phyloP scores from a whole-genome alignment of 30 jellyfish, hydroid and myxozoan genomes.

The Euphysa ruthae region DNA sequence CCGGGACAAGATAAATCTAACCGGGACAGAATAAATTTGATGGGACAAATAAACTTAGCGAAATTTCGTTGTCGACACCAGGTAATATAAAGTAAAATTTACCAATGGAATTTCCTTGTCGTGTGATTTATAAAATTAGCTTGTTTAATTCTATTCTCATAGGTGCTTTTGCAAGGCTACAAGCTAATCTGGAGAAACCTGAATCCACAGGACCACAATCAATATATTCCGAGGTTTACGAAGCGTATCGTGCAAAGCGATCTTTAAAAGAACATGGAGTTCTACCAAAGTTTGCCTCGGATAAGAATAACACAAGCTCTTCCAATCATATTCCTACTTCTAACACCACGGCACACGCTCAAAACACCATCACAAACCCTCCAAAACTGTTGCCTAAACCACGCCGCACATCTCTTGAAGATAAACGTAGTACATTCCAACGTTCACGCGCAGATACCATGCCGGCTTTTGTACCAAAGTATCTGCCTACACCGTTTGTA shows the following conservation, averaged over 20 bases:
- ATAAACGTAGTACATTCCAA: constrained; percentile 17
- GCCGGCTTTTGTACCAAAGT: too few species aligned
- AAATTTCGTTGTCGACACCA: too few species aligned
- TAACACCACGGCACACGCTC: background rate
- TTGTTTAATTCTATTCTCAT: background rate
- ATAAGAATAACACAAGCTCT: constrained; percentile 1
- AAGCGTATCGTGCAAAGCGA: constrained; percentile 16
- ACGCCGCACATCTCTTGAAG: constrained; percentile 11
- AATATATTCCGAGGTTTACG: constrained; percentile 7
- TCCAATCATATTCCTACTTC: constrained; percentile 19
- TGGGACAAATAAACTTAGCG: too few species aligned
- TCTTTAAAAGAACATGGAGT: constrained; percentile 34
- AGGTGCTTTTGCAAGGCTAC: constrained; percentile 38
- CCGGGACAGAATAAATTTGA: too few species aligned
- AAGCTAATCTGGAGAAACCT: constrained; percentile 13
- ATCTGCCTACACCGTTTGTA: too few species aligned
- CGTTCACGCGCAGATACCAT: constrained; percentile 15
- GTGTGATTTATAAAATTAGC: too few species aligned
- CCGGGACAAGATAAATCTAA: too few species aligned
- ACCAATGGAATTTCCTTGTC: too few species aligned
- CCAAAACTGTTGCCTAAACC: constrained; percentile 30
- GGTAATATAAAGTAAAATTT: too few species aligned
- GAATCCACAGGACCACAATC: background rate
- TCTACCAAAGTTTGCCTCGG: constrained; percentile 26
- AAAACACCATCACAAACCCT: constrained; percentile 3